phyloP scores from a whole-genome alignment of 1,140 invertebrate species.

The Yoshiicerus persimilis region DNA sequence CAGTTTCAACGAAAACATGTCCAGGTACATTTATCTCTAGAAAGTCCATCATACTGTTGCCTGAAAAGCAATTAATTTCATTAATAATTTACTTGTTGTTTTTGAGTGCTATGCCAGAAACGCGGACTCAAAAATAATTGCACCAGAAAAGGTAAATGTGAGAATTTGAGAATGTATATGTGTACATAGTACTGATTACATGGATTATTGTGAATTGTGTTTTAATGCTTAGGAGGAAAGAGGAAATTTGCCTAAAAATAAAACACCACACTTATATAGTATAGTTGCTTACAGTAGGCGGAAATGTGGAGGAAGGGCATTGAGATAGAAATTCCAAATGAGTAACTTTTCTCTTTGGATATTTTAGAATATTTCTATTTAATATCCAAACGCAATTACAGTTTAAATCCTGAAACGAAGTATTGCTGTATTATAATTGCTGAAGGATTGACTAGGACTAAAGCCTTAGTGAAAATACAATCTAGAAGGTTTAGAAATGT shows the following conservation, averaged over 20 bases:
- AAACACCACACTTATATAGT: background rate
- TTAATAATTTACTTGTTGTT: background rate
- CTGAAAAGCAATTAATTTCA: background rate
- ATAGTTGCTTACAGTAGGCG: background rate
- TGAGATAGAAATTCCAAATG: background rate
- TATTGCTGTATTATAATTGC: background rate
- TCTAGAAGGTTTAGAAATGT: slow-evolving; percentile 26
- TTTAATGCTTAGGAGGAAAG: no score
- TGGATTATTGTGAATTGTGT: no score
- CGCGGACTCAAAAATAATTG: no score
- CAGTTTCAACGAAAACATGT: slow-evolving; percentile 60
- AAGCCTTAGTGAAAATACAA: background rate
- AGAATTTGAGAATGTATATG: no score
- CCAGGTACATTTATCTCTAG: slow-evolving; percentile 28
- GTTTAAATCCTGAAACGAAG: no score
- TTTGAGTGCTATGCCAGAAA: background rate
- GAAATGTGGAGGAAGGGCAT: background rate
- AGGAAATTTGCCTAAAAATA: no score
- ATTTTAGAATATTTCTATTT: no score
- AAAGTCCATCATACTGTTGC: background rate
- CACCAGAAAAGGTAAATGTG: no score
- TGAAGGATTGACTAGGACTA: background rate
- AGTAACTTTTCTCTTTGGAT: background rate
- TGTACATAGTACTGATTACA: no score
- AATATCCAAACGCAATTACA: background rate